A percentile compares a stretch with the other conserved stretches of the same genome.
phyloP scores from a whole-genome alignment of 2,113 vertebrate genomes.

The Colistium nudipinnis region DNA sequence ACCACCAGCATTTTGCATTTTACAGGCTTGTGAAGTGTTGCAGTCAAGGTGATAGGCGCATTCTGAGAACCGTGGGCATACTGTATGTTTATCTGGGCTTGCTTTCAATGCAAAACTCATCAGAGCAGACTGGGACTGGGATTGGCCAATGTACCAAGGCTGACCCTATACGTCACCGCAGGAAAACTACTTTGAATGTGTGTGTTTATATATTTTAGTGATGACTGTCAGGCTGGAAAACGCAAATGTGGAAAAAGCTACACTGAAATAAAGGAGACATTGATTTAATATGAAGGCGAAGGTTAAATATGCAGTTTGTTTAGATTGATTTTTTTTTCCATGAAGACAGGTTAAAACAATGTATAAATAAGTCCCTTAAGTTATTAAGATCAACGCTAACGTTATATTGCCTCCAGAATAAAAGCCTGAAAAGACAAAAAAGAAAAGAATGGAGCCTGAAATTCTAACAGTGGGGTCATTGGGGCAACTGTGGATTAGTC shows the following conservation, averaged over 20 bases:
- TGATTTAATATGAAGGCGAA: not conserved
- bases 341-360: not conserved
- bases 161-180: slow-evolving; percentile 27
- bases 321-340: not conserved
- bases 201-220: not conserved
- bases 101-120: slow-evolving; percentile 50
- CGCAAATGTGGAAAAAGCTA: not conserved
- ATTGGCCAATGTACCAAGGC: slow-evolving; percentile 22
- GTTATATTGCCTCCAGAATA: slow-evolving; percentile 35
- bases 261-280: not conserved
- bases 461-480: not conserved
- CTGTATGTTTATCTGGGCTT: slow-evolving; percentile 31
- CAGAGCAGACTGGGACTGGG: slow-evolving; percentile 38
- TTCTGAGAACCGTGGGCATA: slow-evolving; percentile 2
- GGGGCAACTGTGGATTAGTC: not conserved
- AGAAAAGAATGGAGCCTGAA: not conserved
- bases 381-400: not conserved
- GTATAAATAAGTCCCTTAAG: not conserved
- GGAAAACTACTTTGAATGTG: slow-evolving; percentile 19
- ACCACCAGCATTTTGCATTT: slow-evolving; percentile 46
- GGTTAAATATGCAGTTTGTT: not conserved
- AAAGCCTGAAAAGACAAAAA: slow-evolving; percentile 12
- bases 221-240: not conserved
- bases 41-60: slow-evolving; percentile 9
- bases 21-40: slow-evolving; percentile 27